Evolutionary conservation across 2,113 vertebrate genomes (phyloP), one percentile per base, ranked within the genome.

Genomic region (Chloebia gouldiae): DNA sequence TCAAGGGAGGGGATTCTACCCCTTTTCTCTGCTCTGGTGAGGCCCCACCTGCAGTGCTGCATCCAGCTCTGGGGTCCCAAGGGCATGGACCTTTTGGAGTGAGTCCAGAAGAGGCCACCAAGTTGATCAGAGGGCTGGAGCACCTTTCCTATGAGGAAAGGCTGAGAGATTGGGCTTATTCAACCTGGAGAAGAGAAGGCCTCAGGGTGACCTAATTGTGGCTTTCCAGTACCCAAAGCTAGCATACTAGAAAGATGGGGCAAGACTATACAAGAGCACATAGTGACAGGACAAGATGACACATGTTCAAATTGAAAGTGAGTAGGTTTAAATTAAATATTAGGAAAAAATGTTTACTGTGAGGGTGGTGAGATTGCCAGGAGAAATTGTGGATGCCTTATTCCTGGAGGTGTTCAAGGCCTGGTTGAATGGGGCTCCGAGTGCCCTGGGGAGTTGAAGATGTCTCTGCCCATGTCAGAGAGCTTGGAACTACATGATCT

Each of bases 281-380:
- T 30, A 53, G 33, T 59, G 45, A 17, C 37, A 45, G 45, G 28
- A 53, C 16, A 47, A 35, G 11, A 31, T 11, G 30, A 15, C 5
- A 21, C 0, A 0, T 2, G 2, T 40, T 89, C 25, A 69, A 47
- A 68, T 8, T 61, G 21, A 30, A 66, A 65, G 27, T 35, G 11
- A 47, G 6, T 61, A 47, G 20, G 11, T 4, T 35, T 76, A 40
- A 66, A 76, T 54, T 35, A 54, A 47, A 13, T 54, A 19, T 22
- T 35, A 54, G 25, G 61, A 27, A 47, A 75, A 69, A 61, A 5
- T 61, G 18, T 53, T 81, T 61, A 7, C 11, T 35, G 10, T 40
- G 8, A 35, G 10, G 17, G 11, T 68, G 21, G 17, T 61, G 47
- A 61, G 14, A 54, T 47, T 68, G 9, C 11, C 16, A n/a, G 42